These are phyloP conservation scores for Lucifuga dentata DNA, from an alignment of 2,113 vertebrate genomes.

Conservation along the genomic window DNA sequence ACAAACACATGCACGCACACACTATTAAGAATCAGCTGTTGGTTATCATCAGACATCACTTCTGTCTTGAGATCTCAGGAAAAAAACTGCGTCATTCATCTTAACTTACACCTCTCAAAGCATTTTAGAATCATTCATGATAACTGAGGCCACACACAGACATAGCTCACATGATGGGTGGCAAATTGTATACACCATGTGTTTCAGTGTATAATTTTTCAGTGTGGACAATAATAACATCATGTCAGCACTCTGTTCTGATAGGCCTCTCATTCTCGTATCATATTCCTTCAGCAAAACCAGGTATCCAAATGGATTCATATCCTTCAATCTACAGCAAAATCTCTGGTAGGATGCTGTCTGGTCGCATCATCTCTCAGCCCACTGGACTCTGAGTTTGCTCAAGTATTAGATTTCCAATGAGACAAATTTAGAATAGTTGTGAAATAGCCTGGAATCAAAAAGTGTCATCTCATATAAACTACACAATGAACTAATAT, in stretches of 20 bases:
- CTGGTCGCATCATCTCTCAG: neutral
- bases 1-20: slow-evolving; percentile 23
- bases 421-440: neutral
- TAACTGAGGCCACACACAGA: neutral
- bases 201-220: too few species aligned
- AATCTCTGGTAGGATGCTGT: too few species aligned
- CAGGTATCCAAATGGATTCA: too few species aligned
- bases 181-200: neutral
- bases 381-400: neutral
- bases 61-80: slow-evolving; percentile 21
- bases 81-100: slow-evolving; percentile 26
- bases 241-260: too few species aligned
- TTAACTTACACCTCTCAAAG: slow-evolving; percentile 15
- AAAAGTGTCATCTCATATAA: too few species aligned
- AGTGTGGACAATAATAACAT: too few species aligned
- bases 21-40: slow-evolving; percentile 67
- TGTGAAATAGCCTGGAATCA: neutral
- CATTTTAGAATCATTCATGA: neutral
- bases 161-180: neutral
- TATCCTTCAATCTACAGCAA: too few species aligned
- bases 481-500: neutral
- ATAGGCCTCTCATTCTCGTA: neutral
- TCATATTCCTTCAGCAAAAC: neutral
- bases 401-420: neutral
- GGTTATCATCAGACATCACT: slow-evolving; percentile 49